Evolutionary conservation across 2,888 invertebrate species (phyloP).

Genomic region (Bellardia pandia): DNA sequence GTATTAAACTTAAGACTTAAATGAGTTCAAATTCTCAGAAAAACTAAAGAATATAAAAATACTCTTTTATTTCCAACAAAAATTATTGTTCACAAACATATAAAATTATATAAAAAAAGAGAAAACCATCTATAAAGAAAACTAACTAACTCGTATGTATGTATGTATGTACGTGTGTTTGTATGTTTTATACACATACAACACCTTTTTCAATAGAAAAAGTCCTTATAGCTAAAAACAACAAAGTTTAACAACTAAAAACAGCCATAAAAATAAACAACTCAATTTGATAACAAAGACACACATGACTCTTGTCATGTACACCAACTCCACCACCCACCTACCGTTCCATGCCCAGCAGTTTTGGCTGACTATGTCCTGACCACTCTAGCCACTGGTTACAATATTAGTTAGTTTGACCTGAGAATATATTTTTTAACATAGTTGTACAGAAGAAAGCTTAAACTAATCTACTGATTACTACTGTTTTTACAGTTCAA

Average conservation of each 20-base stretch:
- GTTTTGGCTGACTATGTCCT: no score
- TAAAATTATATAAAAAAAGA: not conserved
- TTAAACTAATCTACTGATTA: no score
- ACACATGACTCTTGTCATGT: not conserved
- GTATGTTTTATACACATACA: not conserved
- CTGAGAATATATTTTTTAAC: no score
- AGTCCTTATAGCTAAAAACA: not conserved
- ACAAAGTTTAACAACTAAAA: slow-evolving; percentile 3
- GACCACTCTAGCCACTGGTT: no score
- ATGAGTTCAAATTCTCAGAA: not conserved
- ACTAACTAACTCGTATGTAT: no score
- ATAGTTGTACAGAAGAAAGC: no score
- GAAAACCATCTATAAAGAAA: not conserved
- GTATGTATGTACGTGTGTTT: no score
- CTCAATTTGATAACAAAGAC: slow-evolving; percentile 22
- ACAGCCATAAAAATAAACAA: slow-evolving; percentile 18
- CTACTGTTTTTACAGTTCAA: no score
- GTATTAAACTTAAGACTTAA: not conserved
- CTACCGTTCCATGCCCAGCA: no score
- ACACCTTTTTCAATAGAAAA: not conserved
- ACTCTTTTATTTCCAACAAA: not conserved
- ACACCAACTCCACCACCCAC: no score
- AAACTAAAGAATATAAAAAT: not conserved
- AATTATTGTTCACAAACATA: not conserved
- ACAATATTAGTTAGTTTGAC: no score